Percentiles rank a stretch among this genome's conserved stretches.
Evolutionary conservation across 2,797 vertebrate species (phyloP).

Genomic region (Pipistrellus kuhlii): DNA sequence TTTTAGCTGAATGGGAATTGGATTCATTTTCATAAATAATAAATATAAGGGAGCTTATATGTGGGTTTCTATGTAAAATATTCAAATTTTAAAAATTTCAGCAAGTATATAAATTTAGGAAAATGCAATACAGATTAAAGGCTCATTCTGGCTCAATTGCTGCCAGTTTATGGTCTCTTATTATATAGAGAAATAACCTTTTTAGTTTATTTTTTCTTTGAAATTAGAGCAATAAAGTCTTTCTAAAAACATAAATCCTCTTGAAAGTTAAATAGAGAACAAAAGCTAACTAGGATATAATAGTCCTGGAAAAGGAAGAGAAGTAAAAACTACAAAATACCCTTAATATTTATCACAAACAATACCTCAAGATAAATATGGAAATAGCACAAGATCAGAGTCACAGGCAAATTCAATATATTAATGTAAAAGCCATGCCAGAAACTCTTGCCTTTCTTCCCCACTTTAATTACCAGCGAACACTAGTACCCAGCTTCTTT

Average conservation of each 20-base stretch:
- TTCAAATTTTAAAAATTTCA: slow-evolving; percentile 21
- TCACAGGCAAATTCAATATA: background rate
- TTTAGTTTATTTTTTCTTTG: slow-evolving; percentile 37
- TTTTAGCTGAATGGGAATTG: slow-evolving; percentile 13
- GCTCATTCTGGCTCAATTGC: background rate
- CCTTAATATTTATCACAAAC: background rate
- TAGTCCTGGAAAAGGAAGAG: background rate
- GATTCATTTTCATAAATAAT: slow-evolving; percentile 37
- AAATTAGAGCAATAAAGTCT: slow-evolving; percentile 35
- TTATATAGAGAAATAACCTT: background rate
- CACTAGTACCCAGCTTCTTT: background rate
- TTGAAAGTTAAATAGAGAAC: background rate
- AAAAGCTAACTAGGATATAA: slow-evolving; percentile 10
- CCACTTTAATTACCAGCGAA: slow-evolving; percentile 45
- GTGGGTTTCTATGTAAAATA: slow-evolving; percentile 20
- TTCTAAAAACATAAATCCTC: slow-evolving; percentile 33
- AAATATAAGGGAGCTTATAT: background rate
- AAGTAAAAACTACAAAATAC: background rate
- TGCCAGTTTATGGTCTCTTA: slow-evolving; percentile 10
- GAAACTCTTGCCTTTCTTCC: background rate
- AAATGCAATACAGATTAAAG: slow-evolving; percentile 39
- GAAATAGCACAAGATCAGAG: background rate
- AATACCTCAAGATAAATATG: slow-evolving; percentile 36
- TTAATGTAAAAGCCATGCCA: slow-evolving; percentile 33
- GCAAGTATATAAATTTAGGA: slow-evolving; percentile 28